Base-by-base conservation (phyloP, 2,888 invertebrate genomes). In the Drosophila neotestacea region DNA sequence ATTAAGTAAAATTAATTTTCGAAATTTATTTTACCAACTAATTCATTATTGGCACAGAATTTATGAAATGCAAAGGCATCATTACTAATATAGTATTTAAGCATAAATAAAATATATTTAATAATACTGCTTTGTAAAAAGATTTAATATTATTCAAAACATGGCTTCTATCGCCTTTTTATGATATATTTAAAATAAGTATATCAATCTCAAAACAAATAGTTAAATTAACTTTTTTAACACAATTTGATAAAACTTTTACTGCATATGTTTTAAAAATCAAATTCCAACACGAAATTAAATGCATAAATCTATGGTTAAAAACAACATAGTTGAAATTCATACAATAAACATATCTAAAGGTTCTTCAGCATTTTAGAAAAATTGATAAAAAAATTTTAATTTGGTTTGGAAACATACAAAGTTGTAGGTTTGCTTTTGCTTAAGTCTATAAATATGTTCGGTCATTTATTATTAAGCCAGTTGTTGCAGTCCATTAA, bases 391-490 rank as follows among this genome's bases (percentile, higher is more conserved):
- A 38, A 5, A 5, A 47, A 42, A 6, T 48, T 59, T 39, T 51
- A 56, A 16, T 44, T 67, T 46, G 6, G 34, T 34, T 36, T 60
- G 51, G 16, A 66, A 42, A 30, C 36, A 16, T 16, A 36, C 39
- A 58, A 47, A 22, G 28, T 65, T 58, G 55, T 46, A 60, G 65
- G 47, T 39, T 41, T 22, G 58, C 44, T 42, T 22, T 28, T 16
- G 59, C 32, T 41, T 11, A 16, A 41, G 46, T 70, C 60, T 54
- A 60, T 56, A 62, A 61, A 61, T 55, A 55, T 61, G 77, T 44
- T 51, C 39, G 28, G 60, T 51, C 74, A 78, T 73, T 78, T 78
- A 66, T 78, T 78, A 66, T 77, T 74, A 74, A 50, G 55, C 27
- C 47, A 32, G 58, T 50, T 42, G 47, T 22, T 52, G 64, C 69